Conservation (phyloP, 2,888 invertebrate species). For the Platynereis dumerilii region DNA sequence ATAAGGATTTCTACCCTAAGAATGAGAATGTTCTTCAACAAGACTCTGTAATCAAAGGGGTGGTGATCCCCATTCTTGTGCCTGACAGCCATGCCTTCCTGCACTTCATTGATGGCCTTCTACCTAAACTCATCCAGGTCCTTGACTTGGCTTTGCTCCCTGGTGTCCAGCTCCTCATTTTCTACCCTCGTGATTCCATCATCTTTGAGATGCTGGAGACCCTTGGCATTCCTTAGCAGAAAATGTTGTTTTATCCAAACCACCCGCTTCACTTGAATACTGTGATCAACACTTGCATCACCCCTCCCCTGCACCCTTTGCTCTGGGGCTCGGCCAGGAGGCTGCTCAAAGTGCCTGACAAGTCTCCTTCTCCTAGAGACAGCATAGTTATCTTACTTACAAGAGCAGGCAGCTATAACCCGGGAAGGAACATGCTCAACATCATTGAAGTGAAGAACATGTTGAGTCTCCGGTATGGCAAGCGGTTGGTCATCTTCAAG, state of each 20-base stretch:
- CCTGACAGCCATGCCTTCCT: conserved; percentile 28
- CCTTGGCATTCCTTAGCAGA: conserved; percentile 17
- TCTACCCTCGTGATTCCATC: conserved; percentile 18
- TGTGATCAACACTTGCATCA: conserved; percentile 22
- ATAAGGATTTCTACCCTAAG: no score
- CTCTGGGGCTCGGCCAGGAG: conserved; percentile 20
- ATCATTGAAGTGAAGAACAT: conserved; percentile 11
- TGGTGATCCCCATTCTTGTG: conserved; percentile 26
- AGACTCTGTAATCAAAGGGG: no score
- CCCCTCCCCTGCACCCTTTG: conserved; percentile 27
- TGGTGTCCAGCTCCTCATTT: conserved; percentile 18
- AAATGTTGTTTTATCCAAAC: conserved; percentile 10
- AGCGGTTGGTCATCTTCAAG: conserved; percentile 16
- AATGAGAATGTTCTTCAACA: no score
- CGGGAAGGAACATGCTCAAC: conserved; percentile 23
- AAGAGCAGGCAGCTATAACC: conserved; percentile 16
- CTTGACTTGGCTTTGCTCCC: conserved; percentile 3
- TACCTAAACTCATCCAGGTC: conserved; percentile 32
- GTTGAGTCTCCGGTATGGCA: conserved; percentile 11
- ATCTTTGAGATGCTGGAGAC: conserved; percentile 21
- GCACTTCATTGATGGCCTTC: conserved; percentile 35
- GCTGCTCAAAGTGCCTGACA: neutral
- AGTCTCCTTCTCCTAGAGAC: neutral
- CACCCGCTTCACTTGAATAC: conserved; percentile 4
- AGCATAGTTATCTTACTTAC: conserved; percentile 20